These are phyloP conservation scores for Thamnophis elegans DNA, from an alignment of 2,797 vertebrate species.

Conservation along the genomic window DNA sequence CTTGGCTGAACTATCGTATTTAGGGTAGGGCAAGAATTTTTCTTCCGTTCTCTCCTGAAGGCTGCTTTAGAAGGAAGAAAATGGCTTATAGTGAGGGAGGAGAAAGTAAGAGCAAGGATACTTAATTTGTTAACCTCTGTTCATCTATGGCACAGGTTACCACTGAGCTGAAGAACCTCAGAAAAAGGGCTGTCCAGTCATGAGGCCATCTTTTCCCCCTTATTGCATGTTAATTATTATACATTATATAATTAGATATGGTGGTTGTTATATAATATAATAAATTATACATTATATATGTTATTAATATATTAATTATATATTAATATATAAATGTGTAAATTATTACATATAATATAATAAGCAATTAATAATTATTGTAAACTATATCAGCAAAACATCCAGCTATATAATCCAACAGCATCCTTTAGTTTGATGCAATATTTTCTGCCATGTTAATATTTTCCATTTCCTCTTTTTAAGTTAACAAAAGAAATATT, in stretches of 20 bases:
- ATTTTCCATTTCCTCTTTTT: conserved; percentile 1
- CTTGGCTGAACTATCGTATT: not conserved
- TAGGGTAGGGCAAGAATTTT: not conserved
- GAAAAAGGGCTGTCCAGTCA: not conserved
- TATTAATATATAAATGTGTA: too few relatives aligned
- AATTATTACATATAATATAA: not conserved
- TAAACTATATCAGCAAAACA: not conserved
- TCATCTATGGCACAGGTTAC: not conserved
- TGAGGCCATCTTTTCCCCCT: not conserved
- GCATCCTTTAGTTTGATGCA: conserved; percentile 16
- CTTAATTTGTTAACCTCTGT: not conserved
- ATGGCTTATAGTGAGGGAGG: not conserved
- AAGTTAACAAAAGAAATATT: not conserved
- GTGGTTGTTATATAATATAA: not conserved
- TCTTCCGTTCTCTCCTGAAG: not conserved
- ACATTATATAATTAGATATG: not conserved
- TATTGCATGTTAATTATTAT: not conserved
- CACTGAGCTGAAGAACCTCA: not conserved
- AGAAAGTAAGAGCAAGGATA: not conserved
- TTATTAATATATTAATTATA: not conserved
- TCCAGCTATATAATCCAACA: not conserved
- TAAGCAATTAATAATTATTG: conserved; percentile 1
- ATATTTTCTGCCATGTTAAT: conserved; percentile 5
- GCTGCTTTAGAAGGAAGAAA: not conserved
- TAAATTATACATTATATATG: not conserved